A percentile compares a stretch with the other conserved stretches of the same genome.
Conservation (phyloP, 2,888 invertebrate genomes). For the Cotesia congregata region DNA sequence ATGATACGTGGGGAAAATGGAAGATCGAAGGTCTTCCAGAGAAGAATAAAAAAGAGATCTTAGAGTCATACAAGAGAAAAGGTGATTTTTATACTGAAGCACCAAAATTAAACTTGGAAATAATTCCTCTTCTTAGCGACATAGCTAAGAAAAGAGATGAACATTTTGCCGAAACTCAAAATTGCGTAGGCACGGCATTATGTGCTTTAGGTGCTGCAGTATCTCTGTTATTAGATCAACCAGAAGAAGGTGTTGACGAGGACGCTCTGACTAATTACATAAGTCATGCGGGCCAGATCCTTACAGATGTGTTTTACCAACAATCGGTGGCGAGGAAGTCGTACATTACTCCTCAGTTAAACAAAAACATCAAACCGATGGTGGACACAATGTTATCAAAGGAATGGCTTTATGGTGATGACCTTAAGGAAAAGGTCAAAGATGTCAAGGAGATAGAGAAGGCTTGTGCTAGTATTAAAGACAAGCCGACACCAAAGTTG, state of each 20-base stretch:
- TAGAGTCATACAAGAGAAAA: constrained; percentile 27
- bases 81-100: constrained; percentile 30
- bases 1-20: constrained; percentile 25
- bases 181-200: constrained; percentile 33
- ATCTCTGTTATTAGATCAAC: constrained; percentile 24
- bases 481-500: constrained; percentile 20
- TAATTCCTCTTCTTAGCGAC: constrained; percentile 15
- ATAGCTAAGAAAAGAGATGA: constrained; percentile 32
- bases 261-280: too few relatives aligned
- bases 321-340: too few relatives aligned
- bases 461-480: constrained; percentile 37
- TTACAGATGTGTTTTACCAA: too few relatives aligned
- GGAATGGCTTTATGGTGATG: constrained; percentile 42
- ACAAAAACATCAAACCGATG: neutral
- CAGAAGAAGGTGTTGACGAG: too few relatives aligned
- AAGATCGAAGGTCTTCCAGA: constrained; percentile 29
- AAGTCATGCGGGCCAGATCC: too few relatives aligned
- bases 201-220: constrained; percentile 30
- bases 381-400: constrained; percentile 35
- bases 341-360: too few relatives aligned
- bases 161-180: constrained; percentile 36
- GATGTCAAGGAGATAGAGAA: constrained; percentile 45
- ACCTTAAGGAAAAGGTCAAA: constrained; percentile 45
- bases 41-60: constrained; percentile 20
- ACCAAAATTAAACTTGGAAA: constrained; percentile 27